These are phyloP conservation scores for Archivesica marissinica DNA, from an alignment of 1,140 invertebrate genomes.

Conservation along the genomic window DNA sequence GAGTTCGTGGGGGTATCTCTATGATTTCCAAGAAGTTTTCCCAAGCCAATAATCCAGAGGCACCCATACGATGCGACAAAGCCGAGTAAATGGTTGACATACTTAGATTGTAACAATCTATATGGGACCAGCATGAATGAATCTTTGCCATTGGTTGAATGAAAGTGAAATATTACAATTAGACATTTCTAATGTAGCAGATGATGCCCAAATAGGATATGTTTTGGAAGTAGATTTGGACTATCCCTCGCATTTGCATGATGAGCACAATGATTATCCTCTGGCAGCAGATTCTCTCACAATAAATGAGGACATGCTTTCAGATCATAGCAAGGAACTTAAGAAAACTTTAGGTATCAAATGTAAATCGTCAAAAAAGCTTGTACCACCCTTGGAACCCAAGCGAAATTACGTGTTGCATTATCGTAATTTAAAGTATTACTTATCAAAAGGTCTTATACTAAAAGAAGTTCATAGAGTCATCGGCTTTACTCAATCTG, in stretches of 20 bases:
- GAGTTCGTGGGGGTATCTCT: too few relatives aligned
- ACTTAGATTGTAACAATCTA: too few relatives aligned
- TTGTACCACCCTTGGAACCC: neutral
- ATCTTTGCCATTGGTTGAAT: slow-evolving; percentile 48
- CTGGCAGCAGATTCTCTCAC: neutral
- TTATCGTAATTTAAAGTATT: neutral
- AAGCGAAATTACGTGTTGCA: neutral
- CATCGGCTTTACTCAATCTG: neutral
- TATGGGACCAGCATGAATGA: slow-evolving; percentile 83
- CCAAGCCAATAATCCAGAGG: slow-evolving; percentile 52
- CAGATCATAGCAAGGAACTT: neutral
- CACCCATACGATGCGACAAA: slow-evolving; percentile 72
- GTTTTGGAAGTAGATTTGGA: too few relatives aligned
- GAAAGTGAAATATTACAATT: too few relatives aligned
- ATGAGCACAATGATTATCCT: too few relatives aligned
- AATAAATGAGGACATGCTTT: neutral
- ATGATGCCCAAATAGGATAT: too few relatives aligned
- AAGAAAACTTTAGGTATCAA: neutral
- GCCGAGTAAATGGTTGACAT: too few relatives aligned
- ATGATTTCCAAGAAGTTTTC: too few relatives aligned
- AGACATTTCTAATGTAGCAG: neutral
- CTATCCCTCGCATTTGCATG: too few relatives aligned
- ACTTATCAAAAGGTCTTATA: too few relatives aligned
- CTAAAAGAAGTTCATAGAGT: neutral
- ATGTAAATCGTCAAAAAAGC: neutral